Percentiles rank a stretch among this genome's conserved stretches.
Evolutionary conservation across 2,888 invertebrate species (phyloP).

Genomic region (Cyrtodaria siliqua): DNA sequence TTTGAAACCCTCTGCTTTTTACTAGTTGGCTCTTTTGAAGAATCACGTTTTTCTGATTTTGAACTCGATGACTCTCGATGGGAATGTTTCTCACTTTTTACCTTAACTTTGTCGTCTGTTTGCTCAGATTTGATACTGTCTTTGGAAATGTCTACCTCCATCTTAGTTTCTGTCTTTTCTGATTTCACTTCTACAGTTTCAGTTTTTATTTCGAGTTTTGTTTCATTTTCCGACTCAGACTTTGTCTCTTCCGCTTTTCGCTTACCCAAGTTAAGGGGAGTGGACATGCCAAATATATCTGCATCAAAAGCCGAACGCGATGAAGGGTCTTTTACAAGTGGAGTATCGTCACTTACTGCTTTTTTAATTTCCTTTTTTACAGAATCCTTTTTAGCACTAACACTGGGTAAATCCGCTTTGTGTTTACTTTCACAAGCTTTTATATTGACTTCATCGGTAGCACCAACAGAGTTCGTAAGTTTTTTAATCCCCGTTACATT

Average conservation of each 20-base stretch:
- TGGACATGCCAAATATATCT: constrained; percentile 30
- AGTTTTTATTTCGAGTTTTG: constrained; percentile 16
- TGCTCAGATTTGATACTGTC: constrained; percentile 41
- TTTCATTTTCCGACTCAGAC: constrained; percentile 31
- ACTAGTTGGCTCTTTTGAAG: constrained; percentile 58
- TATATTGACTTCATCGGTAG: constrained; percentile 47
- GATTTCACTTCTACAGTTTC: constrained; percentile 14
- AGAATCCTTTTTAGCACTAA: constrained; percentile 23
- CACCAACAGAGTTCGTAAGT: constrained; percentile 36
- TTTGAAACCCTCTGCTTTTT: constrained; percentile 65
- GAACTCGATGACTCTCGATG: constrained; percentile 37
- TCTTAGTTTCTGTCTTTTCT: constrained; percentile 34
- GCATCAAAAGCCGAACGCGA: constrained; percentile 35
- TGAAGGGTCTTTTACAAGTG: constrained; percentile 21
- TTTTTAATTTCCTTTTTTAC: constrained; percentile 32
- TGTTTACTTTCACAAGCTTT: constrained; percentile 2
- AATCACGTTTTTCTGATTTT: constrained; percentile 46
- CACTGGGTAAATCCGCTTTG: constrained; percentile 21
- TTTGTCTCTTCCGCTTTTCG: constrained; percentile 38
- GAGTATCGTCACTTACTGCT: constrained; percentile 23
- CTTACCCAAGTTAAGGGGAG: constrained; percentile 19
- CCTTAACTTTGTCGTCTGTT: constrained; percentile 23
- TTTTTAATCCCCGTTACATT: constrained; percentile 34
- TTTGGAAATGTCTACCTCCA: constrained; percentile 24
- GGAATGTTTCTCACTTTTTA: constrained; percentile 44